These are phyloP conservation scores for Aplodontia rufa DNA, from an alignment of 2,113 vertebrate genomes.

Conservation along the genomic window DNA sequence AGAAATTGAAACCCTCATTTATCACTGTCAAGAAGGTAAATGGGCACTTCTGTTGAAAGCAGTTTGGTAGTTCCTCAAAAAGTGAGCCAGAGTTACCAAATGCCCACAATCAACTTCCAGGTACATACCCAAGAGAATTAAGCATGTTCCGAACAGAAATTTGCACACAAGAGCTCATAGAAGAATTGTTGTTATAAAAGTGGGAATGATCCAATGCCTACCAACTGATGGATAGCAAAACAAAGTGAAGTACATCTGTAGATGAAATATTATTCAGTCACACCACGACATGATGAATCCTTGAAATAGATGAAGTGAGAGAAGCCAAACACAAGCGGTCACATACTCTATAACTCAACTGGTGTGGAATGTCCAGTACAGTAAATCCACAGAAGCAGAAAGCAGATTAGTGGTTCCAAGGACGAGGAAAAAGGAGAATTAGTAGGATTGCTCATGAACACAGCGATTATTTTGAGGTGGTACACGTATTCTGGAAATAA, in stretches of 20 bases:
- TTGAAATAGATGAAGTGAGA: neutral
- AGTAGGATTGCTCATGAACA: neutral
- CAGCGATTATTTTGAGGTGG: neutral
- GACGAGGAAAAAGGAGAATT: neutral
- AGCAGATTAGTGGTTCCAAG: neutral
- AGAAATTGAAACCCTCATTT: neutral
- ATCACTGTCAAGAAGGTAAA: neutral
- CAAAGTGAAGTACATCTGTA: neutral
- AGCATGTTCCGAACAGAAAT: neutral
- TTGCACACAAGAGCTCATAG: neutral
- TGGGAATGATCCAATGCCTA: neutral
- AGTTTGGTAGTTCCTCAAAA: neutral
- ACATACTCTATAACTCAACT: neutral
- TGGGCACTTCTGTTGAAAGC: too few relatives aligned
- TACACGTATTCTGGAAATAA: neutral
- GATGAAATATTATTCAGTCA: neutral
- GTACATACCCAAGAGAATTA: neutral
- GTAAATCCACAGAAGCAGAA: neutral
- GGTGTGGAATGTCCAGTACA: neutral
- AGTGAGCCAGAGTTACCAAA: neutral
- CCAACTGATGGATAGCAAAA: neutral
- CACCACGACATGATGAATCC: too few relatives aligned
- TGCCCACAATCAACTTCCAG: neutral
- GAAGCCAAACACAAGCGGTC: neutral
- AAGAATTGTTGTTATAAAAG: neutral